Conservation (phyloP, 1,140 invertebrate genomes). For the Drosophila tropicalis region DNA sequence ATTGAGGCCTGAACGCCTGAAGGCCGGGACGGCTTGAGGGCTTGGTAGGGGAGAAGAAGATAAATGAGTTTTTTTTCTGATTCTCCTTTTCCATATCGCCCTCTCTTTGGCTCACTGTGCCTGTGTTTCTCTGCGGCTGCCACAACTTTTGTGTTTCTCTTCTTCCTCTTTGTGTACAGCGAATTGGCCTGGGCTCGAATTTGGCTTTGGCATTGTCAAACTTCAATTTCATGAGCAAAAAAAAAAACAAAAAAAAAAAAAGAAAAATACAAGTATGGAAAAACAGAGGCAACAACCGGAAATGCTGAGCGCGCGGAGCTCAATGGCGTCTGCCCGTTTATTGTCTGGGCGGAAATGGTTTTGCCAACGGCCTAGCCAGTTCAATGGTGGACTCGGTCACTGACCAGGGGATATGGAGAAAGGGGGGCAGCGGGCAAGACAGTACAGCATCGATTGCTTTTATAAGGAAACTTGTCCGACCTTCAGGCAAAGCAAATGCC, state of each 20-base stretch:
- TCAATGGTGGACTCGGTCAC: conserved; percentile 28
- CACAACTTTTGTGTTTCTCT: conserved; percentile 43
- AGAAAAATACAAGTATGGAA: conserved; percentile 28
- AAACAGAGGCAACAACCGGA: conserved; percentile 47
- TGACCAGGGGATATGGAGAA: neutral
- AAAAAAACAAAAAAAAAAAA: conserved; percentile 53
- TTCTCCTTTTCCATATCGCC: conserved; percentile 11
- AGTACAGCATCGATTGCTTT: conserved; percentile 47
- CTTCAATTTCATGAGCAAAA: conserved; percentile 55
- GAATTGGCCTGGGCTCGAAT: conserved; percentile 49
- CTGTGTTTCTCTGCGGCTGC: conserved; percentile 15
- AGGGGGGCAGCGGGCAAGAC: conserved; percentile 8
- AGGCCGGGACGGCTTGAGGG: conserved; percentile 11
- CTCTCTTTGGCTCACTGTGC: neutral
- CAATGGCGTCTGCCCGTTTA: conserved; percentile 52
- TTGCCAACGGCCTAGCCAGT: conserved; percentile 49
- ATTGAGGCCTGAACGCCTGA: conserved; percentile 43
- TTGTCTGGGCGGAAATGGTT: conserved; percentile 79
- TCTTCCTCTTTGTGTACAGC: conserved; percentile 55
- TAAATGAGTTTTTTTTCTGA: conserved; percentile 73
- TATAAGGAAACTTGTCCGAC: conserved; percentile 12
- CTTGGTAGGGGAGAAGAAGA: conserved; percentile 51
- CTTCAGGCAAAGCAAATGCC: conserved; percentile 24
- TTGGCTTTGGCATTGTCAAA: conserved; percentile 64
- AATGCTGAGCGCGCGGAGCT: conserved; percentile 52